phyloP scores from a whole-genome alignment of 2,113 vertebrate genomes.

The Halcyon senegalensis region DNA sequence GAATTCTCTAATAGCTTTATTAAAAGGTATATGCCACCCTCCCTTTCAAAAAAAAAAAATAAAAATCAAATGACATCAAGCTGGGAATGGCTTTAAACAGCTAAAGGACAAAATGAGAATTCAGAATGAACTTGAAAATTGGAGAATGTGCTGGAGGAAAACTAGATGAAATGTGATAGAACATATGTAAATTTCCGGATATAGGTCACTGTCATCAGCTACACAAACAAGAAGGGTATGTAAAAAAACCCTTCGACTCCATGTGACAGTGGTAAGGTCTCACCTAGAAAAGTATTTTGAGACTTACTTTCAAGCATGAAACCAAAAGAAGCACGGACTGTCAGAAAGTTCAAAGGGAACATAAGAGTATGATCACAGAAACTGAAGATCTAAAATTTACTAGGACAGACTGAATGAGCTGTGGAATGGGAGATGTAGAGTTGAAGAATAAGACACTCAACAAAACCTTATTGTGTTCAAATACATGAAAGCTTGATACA shows the following conservation, averaged over 20 bases:
- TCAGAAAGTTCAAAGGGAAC: conserved; percentile 9
- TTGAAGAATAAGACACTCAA: background rate
- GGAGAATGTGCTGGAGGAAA: background rate
- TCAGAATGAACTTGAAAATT: background rate
- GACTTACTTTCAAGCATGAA: background rate
- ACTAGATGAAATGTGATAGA: background rate
- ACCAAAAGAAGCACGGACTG: background rate
- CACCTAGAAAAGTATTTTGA: background rate
- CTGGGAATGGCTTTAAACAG: background rate
- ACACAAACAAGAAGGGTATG: background rate
- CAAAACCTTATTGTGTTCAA: background rate
- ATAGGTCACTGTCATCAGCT: background rate
- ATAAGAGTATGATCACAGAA: background rate
- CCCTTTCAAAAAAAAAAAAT: background rate
- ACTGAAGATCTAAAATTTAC: background rate
- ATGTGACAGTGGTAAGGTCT: background rate
- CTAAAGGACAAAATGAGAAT: background rate
- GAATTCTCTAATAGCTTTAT: background rate
- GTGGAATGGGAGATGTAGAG: background rate
- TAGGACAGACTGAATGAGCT: background rate
- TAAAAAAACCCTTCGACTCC: background rate
- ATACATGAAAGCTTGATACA: background rate
- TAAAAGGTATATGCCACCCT: background rate
- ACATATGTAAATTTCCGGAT: background rate
- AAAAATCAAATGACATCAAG: background rate